Base-by-base conservation (phyloP, 2,797 vertebrate genomes). In the Sebastes itinus region DNA sequence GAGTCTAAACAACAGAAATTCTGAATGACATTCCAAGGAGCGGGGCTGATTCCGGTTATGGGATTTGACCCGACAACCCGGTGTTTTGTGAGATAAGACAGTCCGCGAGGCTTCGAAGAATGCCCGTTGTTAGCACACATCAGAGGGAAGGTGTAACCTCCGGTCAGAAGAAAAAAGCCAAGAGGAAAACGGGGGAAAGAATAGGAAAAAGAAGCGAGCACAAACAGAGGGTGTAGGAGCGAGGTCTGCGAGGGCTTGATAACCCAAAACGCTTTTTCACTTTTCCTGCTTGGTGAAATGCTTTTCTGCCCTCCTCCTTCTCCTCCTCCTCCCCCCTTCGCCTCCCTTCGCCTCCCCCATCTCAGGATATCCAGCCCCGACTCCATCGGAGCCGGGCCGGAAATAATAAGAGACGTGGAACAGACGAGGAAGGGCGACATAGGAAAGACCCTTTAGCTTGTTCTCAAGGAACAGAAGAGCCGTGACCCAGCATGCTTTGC, bases 371-470 rank as follows among this genome's bases (percentile, higher is more conserved):
- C 90, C 91, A 90, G 82, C 87, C 87, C 83, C 70, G 63, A 91
- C 88, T 91, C 84, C 91, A 92, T 89, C 27, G 88, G 83, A 96
- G 95, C 94, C 94, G 93, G 91, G 87, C 63, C 95, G 96, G 96
- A 97, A 96, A 96, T 95, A 96, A 95, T 95, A 95, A 92, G 94
- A 94, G 96, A 93, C 92, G 83, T 82, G 89, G 89, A 92, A 86
- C 90, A 89, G 87, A 90, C 85, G 72, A 90, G 93, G 92, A 94
- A 94, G 89, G 88, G 87, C 75, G 49, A 92, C 83, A 88, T 90
- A 80, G 88, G 90, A 92, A 94, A 92, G 86, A 14, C 74, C 90
- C 93, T 93, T 93, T 92, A 91, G 81, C 85, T 85, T 75, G 88
- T 87, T 95, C 94, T 95, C 92, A 95, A 94, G 92, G 89, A 93